phyloP scores from a whole-genome alignment of 2,888 invertebrate species.

The Urechis unicinctus region DNA sequence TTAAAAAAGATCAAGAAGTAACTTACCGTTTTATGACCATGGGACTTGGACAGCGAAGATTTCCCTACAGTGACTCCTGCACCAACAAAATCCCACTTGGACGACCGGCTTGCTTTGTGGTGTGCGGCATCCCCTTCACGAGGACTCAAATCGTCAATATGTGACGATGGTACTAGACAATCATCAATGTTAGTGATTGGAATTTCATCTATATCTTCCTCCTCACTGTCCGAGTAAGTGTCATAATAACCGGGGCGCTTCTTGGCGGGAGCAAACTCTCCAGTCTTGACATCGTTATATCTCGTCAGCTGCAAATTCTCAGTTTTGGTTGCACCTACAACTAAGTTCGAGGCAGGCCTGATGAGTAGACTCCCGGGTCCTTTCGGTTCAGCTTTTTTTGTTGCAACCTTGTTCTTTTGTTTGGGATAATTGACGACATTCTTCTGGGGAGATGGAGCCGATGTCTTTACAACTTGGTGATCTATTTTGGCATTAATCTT shows the following conservation, averaged over 20 bases:
- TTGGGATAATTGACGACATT: background rate
- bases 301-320: constrained; percentile 17
- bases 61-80: constrained; percentile 30
- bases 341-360: constrained; percentile 22
- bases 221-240: constrained; percentile 4
- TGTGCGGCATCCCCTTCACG: background rate
- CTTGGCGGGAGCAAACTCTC: constrained; percentile 13
- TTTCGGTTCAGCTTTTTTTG: background rate
- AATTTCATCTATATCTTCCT: constrained; percentile 16
- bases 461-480: no score
- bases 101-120: background rate
- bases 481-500: no score
- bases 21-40: background rate
- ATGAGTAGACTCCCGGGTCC: constrained; percentile 20
- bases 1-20: background rate
- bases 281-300: constrained; percentile 19
- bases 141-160: constrained; percentile 5
- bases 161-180: constrained; percentile 10
- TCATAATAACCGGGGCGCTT: constrained; percentile 7
- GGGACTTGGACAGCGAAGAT: constrained; percentile 22
- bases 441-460: no score
- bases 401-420: background rate
- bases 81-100: constrained; percentile 31
- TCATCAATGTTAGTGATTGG: constrained; percentile 31
- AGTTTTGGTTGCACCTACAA: constrained; percentile 9